Evolutionary conservation across 92 coral and sea anemone genomes (phyloP).

Genomic region (Epizoanthus scotinus): DNA sequence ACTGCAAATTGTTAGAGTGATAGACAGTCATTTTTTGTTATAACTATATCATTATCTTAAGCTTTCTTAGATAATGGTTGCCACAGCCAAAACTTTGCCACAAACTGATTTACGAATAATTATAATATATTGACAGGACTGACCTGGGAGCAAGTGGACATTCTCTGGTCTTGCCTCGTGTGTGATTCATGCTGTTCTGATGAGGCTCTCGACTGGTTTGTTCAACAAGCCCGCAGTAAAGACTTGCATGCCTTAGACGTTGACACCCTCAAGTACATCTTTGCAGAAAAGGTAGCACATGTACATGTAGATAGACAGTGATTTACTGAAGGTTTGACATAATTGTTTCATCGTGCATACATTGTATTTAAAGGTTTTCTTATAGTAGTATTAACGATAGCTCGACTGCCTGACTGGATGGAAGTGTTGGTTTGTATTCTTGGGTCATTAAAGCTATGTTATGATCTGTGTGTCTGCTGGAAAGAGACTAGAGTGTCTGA

Average conservation of each 20-base stretch:
- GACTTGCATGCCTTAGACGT: constrained; percentile 94
- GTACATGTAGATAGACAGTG: too few relatives aligned
- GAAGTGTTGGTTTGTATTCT: too few relatives aligned
- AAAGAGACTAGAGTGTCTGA: too few relatives aligned
- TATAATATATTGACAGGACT: constrained; percentile 50
- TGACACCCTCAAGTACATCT: constrained; percentile 84
- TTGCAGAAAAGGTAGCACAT: constrained; percentile 79
- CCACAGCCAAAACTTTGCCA: neutral
- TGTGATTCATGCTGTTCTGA: constrained; percentile 84
- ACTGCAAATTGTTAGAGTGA: too few relatives aligned
- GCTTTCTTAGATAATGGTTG: neutral
- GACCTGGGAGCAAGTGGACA: constrained; percentile 86
- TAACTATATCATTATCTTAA: neutral
- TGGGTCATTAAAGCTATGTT: neutral
- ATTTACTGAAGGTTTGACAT: too few relatives aligned
- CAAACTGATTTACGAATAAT: neutral
- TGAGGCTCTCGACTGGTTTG: constrained; percentile 96
- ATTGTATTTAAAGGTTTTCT: too few relatives aligned
- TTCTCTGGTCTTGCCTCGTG: constrained; percentile 88
- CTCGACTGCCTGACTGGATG: too few relatives aligned
- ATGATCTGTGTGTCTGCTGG: too few relatives aligned
- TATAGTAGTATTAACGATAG: too few relatives aligned
- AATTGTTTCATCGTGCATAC: too few relatives aligned
- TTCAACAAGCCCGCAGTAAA: constrained; percentile 97
- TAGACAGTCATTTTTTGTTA: too few relatives aligned